Conservation (phyloP, 2,113 vertebrate genomes). For the Vulpes vulpes region DNA sequence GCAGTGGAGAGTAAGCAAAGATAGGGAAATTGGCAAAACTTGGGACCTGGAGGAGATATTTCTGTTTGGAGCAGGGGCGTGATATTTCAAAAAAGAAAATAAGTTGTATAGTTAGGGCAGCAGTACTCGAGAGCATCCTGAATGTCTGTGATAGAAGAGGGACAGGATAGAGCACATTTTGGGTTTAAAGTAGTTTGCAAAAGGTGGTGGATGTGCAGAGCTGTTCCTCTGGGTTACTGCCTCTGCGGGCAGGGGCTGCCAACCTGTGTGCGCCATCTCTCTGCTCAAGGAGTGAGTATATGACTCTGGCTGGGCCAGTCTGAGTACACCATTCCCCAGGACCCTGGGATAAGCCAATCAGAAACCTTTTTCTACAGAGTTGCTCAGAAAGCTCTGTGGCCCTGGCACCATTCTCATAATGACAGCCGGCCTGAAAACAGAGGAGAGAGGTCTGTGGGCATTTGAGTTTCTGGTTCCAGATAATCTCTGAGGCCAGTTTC, state of each 20-base stretch:
- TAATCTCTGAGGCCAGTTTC: not conserved
- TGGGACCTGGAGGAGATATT: not conserved
- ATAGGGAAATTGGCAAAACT: not conserved
- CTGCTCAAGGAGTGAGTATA: not conserved
- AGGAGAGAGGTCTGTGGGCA: not conserved
- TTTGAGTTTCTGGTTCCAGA: not conserved
- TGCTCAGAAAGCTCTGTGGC: not conserved
- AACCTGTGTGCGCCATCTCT: not conserved
- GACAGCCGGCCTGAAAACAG: not conserved
- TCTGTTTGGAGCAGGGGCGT: not conserved
- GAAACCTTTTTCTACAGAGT: not conserved
- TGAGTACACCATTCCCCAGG: fast-evolving
- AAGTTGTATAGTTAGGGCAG: not conserved
- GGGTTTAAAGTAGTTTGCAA: not conserved
- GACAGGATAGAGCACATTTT: not conserved
- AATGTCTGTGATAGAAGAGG: not conserved
- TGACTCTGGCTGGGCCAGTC: not conserved
- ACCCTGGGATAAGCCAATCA: not conserved
- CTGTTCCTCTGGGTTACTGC: not conserved
- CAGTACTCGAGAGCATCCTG: not conserved
- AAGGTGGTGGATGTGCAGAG: not conserved
- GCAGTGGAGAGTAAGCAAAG: not conserved
- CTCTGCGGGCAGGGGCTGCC: not conserved
- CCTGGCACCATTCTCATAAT: not conserved
- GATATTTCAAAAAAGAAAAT: not conserved